Evolutionary conservation across 2,113 vertebrate genomes (phyloP).

Genomic region (Cyanoramphus novaezelandiae): DNA sequence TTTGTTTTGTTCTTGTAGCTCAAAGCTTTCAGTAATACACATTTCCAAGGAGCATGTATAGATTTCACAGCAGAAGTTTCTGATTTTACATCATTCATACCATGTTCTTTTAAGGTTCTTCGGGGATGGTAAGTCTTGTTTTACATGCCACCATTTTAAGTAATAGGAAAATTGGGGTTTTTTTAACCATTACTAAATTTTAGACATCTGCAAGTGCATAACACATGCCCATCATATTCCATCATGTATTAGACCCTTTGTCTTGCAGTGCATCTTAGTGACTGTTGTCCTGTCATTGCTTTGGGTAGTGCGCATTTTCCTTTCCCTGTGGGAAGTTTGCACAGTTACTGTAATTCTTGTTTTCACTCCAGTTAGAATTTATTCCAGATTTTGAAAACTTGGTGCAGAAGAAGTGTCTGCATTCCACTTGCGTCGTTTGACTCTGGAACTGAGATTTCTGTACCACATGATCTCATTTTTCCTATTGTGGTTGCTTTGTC

Average conservation of each 20-base stretch:
- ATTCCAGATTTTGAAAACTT: constrained; percentile 1
- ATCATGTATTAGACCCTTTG: neutral
- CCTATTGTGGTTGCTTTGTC: neutral
- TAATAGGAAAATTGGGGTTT: neutral
- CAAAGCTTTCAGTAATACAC: constrained; percentile 78
- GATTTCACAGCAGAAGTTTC: constrained; percentile 77
- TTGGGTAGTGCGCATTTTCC: neutral
- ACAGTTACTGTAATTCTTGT: neutral
- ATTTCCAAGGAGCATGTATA: constrained; percentile 78
- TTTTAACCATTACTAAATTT: neutral
- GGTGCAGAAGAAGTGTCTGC: neutral
- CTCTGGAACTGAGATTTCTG: neutral
- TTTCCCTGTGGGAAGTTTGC: neutral
- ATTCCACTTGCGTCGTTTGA: neutral
- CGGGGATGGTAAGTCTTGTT: constrained; percentile 82
- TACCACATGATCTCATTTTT: neutral
- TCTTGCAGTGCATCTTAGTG: neutral
- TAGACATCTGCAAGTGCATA: neutral
- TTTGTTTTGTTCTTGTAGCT: constrained; percentile 77
- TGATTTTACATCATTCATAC: constrained; percentile 73
- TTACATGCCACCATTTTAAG: constrained; percentile 53
- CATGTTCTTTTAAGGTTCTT: constrained; percentile 85
- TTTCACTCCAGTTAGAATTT: neutral
- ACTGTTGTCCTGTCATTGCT: neutral
- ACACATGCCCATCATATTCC: constrained; percentile 1